Evolutionary conservation across 2,797 vertebrate genomes (phyloP).

Genomic region (Trachops cirrhosus): DNA sequence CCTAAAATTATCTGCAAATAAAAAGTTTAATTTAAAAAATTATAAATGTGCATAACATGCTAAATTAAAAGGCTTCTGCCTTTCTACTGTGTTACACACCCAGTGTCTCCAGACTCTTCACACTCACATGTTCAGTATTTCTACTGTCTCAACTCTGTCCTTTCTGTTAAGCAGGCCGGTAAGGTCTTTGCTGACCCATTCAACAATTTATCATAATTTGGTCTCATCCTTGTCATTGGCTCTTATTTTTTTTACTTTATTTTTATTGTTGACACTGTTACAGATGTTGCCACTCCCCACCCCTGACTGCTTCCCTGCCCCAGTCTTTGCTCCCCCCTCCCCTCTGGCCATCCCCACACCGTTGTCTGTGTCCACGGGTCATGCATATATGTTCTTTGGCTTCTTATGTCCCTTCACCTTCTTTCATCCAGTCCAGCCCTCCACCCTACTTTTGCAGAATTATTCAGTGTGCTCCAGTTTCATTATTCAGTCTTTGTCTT

Average conservation of each 20-base stretch:
- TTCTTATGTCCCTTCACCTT: neutral
- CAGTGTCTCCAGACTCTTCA: neutral
- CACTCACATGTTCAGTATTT: neutral
- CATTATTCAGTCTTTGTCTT: conserved; percentile 30
- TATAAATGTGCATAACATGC: neutral
- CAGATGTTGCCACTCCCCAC: neutral
- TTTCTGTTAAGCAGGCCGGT: neutral
- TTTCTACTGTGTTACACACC: neutral
- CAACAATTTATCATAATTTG: neutral
- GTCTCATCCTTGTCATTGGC: neutral
- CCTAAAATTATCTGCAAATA: neutral
- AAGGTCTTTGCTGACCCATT: neutral
- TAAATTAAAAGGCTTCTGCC: neutral
- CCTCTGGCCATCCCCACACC: neutral
- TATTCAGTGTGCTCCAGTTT: neutral
- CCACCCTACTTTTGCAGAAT: neutral
- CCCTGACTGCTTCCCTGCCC: neutral
- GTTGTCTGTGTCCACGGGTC: neutral
- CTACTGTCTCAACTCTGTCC: neutral
- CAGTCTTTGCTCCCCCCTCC: too few relatives aligned
- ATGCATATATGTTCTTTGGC: neutral
- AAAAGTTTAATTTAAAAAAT: neutral
- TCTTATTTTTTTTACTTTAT: neutral
- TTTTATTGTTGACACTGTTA: neutral
- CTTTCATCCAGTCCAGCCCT: neutral